These are phyloP conservation scores for Drosophila setifemur DNA, from an alignment of 1,140 invertebrate species.

Conservation along the genomic window DNA sequence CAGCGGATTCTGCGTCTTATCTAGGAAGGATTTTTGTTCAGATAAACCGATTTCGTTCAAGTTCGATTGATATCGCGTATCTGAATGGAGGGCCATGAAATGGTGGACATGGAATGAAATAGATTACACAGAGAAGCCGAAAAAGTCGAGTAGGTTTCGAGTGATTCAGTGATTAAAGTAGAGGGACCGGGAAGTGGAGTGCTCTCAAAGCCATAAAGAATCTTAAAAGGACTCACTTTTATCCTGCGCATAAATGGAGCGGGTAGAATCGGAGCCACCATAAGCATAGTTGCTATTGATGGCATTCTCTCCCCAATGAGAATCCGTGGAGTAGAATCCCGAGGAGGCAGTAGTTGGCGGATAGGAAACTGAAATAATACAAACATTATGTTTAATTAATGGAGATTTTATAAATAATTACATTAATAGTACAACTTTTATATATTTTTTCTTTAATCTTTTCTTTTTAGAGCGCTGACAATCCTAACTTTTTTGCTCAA, in stretches of 20 bases:
- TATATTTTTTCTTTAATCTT: too few relatives aligned
- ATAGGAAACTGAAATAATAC: constrained; percentile 63
- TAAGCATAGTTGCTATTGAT: constrained; percentile 41
- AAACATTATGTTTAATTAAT: too few relatives aligned
- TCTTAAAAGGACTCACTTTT: constrained; percentile 63
- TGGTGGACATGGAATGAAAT: constrained; percentile 46
- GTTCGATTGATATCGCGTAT: constrained; percentile 87
- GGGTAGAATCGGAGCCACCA: constrained; percentile 51
- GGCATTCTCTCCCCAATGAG: constrained; percentile 61
- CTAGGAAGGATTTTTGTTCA: constrained; percentile 86
- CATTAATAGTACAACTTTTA: too few relatives aligned
- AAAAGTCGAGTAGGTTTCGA: constrained; percentile 21
- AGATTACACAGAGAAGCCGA: constrained; percentile 43
- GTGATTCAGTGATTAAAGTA: constrained; percentile 1
- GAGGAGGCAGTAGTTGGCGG: constrained; percentile 65
- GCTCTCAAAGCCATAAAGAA: neutral
- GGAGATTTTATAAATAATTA: too few relatives aligned
- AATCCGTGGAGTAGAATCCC: constrained; percentile 64
- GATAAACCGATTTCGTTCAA: constrained; percentile 88
- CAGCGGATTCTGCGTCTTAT: constrained; percentile 82
- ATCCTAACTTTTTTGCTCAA: too few relatives aligned
- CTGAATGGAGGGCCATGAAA: constrained; percentile 76
- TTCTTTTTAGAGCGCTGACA: too few relatives aligned
- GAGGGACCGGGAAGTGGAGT: neutral
- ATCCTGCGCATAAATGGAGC: constrained; percentile 59